Conservation (phyloP, 2,113 vertebrate genomes). For the Serranochromis macrocephalus region DNA sequence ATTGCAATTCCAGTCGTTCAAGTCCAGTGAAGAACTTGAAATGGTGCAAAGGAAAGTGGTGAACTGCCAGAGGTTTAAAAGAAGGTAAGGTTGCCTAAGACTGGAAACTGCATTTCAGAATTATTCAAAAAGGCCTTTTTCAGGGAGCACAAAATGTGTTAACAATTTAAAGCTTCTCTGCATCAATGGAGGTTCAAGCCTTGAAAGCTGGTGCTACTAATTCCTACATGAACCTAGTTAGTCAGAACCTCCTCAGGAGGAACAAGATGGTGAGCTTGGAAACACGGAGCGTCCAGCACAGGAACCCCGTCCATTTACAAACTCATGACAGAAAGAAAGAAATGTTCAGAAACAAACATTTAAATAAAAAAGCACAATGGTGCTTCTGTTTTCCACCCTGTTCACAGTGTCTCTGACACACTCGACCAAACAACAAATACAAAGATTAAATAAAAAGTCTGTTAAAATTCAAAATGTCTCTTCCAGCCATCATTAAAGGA, state of each 20-base stretch:
- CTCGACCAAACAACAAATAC: neutral
- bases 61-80: neutral
- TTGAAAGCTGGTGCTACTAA: neutral
- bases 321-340: neutral
- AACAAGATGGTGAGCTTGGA: neutral
- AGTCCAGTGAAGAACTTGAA: neutral
- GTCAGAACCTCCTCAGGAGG: neutral
- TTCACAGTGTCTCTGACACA: neutral
- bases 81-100: neutral
- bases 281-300: neutral
- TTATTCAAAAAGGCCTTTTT: neutral
- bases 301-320: neutral
- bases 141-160: neutral
- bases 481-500: neutral
- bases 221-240: neutral
- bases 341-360: neutral
- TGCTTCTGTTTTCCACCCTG: neutral
- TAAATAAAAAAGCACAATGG: neutral
- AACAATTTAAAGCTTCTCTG: neutral
- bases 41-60: neutral
- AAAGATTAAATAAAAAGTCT: neutral
- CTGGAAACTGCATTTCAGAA: neutral
- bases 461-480: neutral
- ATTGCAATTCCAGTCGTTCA: neutral
- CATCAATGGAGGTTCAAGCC: neutral